These are phyloP conservation scores for Teleopsis dalmanni DNA, from an alignment of 1,140 invertebrate genomes.

Conservation along the genomic window DNA sequence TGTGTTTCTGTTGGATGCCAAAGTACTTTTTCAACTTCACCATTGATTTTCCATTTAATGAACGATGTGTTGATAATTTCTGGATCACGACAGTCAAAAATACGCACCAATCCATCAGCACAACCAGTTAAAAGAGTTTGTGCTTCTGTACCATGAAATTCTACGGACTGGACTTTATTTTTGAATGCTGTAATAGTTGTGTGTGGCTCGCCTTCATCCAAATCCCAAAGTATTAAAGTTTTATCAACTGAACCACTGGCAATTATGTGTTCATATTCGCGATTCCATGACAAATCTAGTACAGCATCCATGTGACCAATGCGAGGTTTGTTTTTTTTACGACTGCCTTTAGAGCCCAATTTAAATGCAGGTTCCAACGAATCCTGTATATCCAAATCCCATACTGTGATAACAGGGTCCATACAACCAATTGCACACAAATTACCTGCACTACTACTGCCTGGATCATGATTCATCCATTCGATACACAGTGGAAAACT, in stretches of 20 bases:
- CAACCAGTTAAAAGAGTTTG: slow-evolving; percentile 73
- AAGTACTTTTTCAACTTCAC: slow-evolving; percentile 80
- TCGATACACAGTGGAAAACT: slow-evolving; percentile 86
- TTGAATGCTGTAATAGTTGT: slow-evolving; percentile 66
- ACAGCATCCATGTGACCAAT: slow-evolving; percentile 87
- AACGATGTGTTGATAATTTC: slow-evolving; percentile 45
- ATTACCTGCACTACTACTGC: slow-evolving; percentile 57
- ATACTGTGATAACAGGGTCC: slow-evolving; percentile 84
- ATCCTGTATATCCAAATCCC: slow-evolving; percentile 92
- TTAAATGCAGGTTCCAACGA: slow-evolving; percentile 77
- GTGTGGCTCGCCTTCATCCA: slow-evolving; percentile 66
- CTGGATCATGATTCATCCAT: slow-evolving; percentile 80
- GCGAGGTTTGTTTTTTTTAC: slow-evolving; percentile 57
- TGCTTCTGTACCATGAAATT: slow-evolving; percentile 79
- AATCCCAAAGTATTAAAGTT: slow-evolving; percentile 87
- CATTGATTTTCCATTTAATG: slow-evolving; percentile 63
- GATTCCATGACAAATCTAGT: slow-evolving; percentile 86
- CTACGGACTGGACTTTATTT: slow-evolving; percentile 78
- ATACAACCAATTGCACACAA: slow-evolving; percentile 87
- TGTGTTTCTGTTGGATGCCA: slow-evolving; percentile 60
- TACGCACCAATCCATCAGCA: slow-evolving; percentile 58
- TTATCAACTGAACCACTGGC: slow-evolving; percentile 88
- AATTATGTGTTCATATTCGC: slow-evolving; percentile 68
- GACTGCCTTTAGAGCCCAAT: slow-evolving; percentile 70
- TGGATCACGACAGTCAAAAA: slow-evolving; percentile 71